Percentiles rank a stretch among this genome's conserved stretches.
Evolutionary conservation across 2,797 vertebrate species (phyloP).

Genomic region (Myripristis murdjan): DNA sequence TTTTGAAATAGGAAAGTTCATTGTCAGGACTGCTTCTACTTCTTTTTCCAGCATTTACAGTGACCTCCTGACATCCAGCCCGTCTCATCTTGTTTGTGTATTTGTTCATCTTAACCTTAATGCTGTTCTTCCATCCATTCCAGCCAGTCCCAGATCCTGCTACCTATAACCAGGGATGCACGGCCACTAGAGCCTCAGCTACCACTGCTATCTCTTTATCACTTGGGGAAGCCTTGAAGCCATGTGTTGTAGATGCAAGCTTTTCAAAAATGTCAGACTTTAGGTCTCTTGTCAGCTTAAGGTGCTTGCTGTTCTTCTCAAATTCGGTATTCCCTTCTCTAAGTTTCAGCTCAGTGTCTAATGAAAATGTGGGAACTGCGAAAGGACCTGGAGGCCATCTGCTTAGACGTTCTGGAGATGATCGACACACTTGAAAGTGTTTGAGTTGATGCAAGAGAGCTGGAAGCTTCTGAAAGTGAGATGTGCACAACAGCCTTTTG

Average conservation of each 20-base stretch:
- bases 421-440: constrained; percentile 36
- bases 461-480: constrained; percentile 20
- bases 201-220: constrained; percentile 40
- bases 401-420: constrained; percentile 34
- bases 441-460: constrained; percentile 27
- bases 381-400: constrained; percentile 50
- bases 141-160: constrained; percentile 43
- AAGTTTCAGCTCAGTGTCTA: constrained; percentile 51
- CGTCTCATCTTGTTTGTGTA: constrained; percentile 52
- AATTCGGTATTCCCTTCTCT: constrained; percentile 38
- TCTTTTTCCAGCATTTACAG: constrained; percentile 58
- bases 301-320: constrained; percentile 26
- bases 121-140: constrained; percentile 58
- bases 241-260: constrained; percentile 30
- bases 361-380: constrained; percentile 46
- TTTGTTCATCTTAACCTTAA: constrained; percentile 62
- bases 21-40: constrained; percentile 34
- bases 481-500: constrained; percentile 55
- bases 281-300: constrained; percentile 48
- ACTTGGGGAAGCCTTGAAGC: constrained; percentile 55
- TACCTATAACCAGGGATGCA: constrained; percentile 52
- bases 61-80: constrained; percentile 51
- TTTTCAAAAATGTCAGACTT: constrained; percentile 55
- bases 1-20: constrained; percentile 44
- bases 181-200: constrained; percentile 37